Evolutionary conservation across 1,140 invertebrate species (phyloP).

Genomic region (Amyelois transitella): DNA sequence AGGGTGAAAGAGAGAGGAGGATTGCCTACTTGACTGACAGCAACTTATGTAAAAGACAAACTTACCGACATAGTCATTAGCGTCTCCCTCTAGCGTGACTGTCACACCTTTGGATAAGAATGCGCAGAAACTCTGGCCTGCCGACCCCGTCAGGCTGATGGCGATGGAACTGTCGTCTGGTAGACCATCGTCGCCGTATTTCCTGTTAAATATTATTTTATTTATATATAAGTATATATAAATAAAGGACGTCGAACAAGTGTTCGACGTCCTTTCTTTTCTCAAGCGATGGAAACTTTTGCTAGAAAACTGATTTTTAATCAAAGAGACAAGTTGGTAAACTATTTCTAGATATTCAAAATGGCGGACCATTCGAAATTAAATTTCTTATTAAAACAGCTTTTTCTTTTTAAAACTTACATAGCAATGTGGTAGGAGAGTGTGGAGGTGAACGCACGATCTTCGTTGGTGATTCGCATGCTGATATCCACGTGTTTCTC

Average conservation of each 20-base stretch:
- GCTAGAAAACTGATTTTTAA: too few relatives aligned
- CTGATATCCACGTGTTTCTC: conserved; percentile 81
- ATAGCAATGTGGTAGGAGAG: conserved; percentile 95
- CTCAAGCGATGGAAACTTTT: too few relatives aligned
- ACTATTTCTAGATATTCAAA: too few relatives aligned
- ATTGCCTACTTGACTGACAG: not conserved
- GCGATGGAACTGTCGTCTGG: conserved; percentile 88
- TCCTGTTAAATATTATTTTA: conserved; percentile 72
- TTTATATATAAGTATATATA: too few relatives aligned
- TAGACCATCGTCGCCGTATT: conserved; percentile 91
- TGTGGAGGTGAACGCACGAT: conserved; percentile 93
- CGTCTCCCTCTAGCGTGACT: conserved; percentile 95
- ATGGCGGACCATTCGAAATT: too few relatives aligned
- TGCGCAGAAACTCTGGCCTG: conserved; percentile 99
- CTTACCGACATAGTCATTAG: conserved; percentile 97
- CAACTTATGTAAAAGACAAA: conserved; percentile 1
- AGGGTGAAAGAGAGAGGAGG: too few relatives aligned
- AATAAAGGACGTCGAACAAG: too few relatives aligned
- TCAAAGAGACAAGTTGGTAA: too few relatives aligned
- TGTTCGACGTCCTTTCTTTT: too few relatives aligned
- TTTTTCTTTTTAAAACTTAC: conserved; percentile 76
- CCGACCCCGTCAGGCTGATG: conserved; percentile 93
- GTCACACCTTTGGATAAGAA: conserved; percentile 94
- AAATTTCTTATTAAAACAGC: too few relatives aligned
- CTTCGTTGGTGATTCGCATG: conserved; percentile 92